Evolutionary conservation across 2,888 invertebrate genomes (phyloP).

Genomic region (Tetrapedia diversipes): DNA sequence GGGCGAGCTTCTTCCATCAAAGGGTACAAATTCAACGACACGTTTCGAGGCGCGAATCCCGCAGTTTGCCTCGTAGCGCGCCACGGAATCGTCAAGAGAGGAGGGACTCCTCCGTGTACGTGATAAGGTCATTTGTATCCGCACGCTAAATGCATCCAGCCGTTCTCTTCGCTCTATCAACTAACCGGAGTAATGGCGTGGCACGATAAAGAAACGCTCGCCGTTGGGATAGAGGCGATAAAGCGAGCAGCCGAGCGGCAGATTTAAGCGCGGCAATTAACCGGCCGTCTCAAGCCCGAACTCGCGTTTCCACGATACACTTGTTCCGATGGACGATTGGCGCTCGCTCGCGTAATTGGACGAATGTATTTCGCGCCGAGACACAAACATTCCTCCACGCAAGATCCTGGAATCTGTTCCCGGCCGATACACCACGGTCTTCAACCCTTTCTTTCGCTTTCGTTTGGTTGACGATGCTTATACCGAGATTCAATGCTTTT

Average conservation of each 20-base stretch:
- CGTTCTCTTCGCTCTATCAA: slow-evolving; percentile 43
- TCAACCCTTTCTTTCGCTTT: too few relatives aligned
- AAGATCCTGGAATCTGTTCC: too few relatives aligned
- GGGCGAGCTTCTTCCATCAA: too few relatives aligned
- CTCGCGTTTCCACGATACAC: slow-evolving; percentile 37
- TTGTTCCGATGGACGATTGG: slow-evolving; percentile 19
- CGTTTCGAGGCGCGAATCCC: too few relatives aligned
- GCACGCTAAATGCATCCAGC: slow-evolving; percentile 64
- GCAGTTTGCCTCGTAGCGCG: too few relatives aligned
- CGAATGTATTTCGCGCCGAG: slow-evolving; percentile 24
- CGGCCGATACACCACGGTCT: too few relatives aligned
- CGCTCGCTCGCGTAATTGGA: slow-evolving; percentile 33
- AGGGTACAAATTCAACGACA: too few relatives aligned
- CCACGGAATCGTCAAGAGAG: too few relatives aligned
- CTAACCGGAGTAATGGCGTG: slow-evolving; percentile 46
- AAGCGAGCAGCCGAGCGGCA: slow-evolving; percentile 41
- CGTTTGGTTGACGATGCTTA: too few relatives aligned
- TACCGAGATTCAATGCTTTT: too few relatives aligned
- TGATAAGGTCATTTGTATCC: slow-evolving; percentile 73
- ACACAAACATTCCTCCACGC: slow-evolving; percentile 24
- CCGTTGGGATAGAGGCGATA: slow-evolving; percentile 48
- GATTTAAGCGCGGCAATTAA: slow-evolving; percentile 58
- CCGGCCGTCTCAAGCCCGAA: slow-evolving; percentile 5
- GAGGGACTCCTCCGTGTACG: too few relatives aligned
- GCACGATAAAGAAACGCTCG: slow-evolving; percentile 57